Conservation (phyloP, 2,113 vertebrate species). For the Notothenia coriiceps region DNA sequence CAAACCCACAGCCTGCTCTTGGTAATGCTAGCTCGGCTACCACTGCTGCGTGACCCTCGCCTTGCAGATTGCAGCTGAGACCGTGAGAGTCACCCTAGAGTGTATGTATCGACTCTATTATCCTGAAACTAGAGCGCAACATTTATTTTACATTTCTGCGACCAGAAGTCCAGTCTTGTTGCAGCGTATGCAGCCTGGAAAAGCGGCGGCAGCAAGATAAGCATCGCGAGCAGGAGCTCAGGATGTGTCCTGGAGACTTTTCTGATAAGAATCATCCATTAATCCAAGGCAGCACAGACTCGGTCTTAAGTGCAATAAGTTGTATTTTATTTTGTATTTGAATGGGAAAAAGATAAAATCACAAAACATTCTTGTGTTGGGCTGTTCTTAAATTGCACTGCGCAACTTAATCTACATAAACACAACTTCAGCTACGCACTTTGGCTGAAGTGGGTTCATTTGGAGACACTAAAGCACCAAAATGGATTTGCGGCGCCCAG, state of each 20-base stretch:
- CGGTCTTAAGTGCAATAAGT: constrained; percentile 47
- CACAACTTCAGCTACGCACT: constrained; percentile 21
- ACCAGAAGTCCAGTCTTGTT: constrained; percentile 6
- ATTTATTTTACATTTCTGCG: constrained; percentile 21
- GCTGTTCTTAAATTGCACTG: constrained; percentile 22
- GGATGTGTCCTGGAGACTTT: constrained; percentile 60
- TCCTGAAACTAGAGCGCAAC: constrained; percentile 12
- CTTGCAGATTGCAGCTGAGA: not conserved
- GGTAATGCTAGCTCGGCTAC: not conserved
- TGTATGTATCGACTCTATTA: not conserved
- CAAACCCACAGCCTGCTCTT: not conserved
- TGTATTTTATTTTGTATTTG: constrained; percentile 33
- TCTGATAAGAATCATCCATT: constrained; percentile 61
- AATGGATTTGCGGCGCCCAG: constrained; percentile 6
- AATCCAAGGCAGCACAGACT: constrained; percentile 42
- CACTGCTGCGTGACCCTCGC: not conserved
- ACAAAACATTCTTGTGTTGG: not conserved
- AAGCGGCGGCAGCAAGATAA: constrained; percentile 34
- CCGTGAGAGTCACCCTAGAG: not conserved
- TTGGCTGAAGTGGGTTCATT: constrained; percentile 25
- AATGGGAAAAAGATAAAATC: constrained; percentile 41
- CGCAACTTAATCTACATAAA: constrained; percentile 31
- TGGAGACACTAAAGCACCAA: constrained; percentile 21
- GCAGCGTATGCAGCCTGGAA: constrained; percentile 14
- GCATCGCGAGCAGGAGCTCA: constrained; percentile 39